A percentile compares a stretch with the other conserved stretches of the same genome.
phyloP scores from a whole-genome alignment of 2,888 invertebrate genomes.

The Cataglyphis cursor region DNA sequence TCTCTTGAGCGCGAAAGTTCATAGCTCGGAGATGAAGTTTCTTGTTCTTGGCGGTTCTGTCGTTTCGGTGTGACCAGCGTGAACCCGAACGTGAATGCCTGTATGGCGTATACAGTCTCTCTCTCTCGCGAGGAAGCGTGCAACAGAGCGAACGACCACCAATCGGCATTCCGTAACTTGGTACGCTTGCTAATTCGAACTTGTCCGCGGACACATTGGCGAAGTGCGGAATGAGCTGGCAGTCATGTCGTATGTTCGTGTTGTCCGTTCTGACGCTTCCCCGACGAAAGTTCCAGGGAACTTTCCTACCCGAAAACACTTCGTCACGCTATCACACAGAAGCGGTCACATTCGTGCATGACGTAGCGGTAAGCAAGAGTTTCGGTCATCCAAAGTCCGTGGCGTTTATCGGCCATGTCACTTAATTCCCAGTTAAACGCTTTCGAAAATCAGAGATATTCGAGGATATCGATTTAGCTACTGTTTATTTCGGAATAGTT shows the following conservation, averaged over 20 bases:
- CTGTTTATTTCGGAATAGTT: neutral
- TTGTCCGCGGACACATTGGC: constrained; percentile 77
- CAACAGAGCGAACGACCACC: constrained; percentile 65
- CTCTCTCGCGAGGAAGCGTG: constrained; percentile 38
- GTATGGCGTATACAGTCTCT: neutral
- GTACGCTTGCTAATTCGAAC: constrained; percentile 81
- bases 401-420: constrained; percentile 39
- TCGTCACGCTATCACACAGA: constrained; percentile 31
- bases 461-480: constrained; percentile 4
- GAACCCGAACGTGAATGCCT: constrained; percentile 39
- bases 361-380: constrained; percentile 46
- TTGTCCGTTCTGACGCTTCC: constrained; percentile 62
- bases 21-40: constrained; percentile 14
- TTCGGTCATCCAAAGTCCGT: constrained; percentile 28
- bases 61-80: constrained; percentile 45
- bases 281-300: constrained; percentile 49
- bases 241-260: constrained; percentile 65
- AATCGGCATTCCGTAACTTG: constrained; percentile 81
- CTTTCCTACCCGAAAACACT: constrained; percentile 57
- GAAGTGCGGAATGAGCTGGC: constrained; percentile 72
- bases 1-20: constrained; percentile 12
- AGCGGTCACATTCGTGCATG: constrained; percentile 20
- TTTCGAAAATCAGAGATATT: constrained; percentile 23
- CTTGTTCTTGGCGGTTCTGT: constrained; percentile 11
- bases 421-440: constrained; percentile 40